Evolutionary conservation across 2,888 invertebrate species (phyloP), one percentile per base, ranked within the genome.

Genomic region (Apeira syringaria): DNA sequence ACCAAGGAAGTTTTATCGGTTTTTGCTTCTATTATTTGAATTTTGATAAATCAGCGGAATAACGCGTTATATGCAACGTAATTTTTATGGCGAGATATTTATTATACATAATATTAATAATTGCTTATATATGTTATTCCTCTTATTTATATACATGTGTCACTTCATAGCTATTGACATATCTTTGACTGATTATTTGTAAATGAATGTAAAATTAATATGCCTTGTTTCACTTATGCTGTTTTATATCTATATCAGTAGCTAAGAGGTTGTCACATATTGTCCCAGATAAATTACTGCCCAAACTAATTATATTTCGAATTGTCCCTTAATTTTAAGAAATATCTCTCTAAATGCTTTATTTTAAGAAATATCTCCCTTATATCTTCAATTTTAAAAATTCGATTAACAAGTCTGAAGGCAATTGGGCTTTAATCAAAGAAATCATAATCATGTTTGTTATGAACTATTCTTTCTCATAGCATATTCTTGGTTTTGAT

Each of bases 401-500:
- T 43, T 46, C 65, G 72, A 76, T 79, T 86, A 77, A 77, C 74
- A 71, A 69, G 64, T 76, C 68, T 73, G 52, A 75, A 80, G 84
- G 85, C 77, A 80, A 45, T 82, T 81, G 88, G 88, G 87, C 86
- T 87, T 40, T 84, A 83, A 77, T 73, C 74, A 70, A 68, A 78
- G 65, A 74, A 72, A 69, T 70, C 66, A 69, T 75, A 69, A 75
- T 75, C 68, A 73, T 80, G 73, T 79, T 76, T 77, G 64, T 64
- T 69, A 72, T 67, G 63, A 73, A 68, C 70, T 56, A 67, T 78
- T 79, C 69, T 79, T 61, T 80, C 69, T 80, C 77, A 79, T 78
- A 80, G 80, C 77, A 80, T 84, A 81, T 75, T 77, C 73, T 79
- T 84, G 80, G 82, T 83, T 83, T 80, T 83, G 81, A 83, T 80